Evolutionary conservation across 1,140 invertebrate genomes (phyloP).

Genomic region (Papilio polytes): DNA sequence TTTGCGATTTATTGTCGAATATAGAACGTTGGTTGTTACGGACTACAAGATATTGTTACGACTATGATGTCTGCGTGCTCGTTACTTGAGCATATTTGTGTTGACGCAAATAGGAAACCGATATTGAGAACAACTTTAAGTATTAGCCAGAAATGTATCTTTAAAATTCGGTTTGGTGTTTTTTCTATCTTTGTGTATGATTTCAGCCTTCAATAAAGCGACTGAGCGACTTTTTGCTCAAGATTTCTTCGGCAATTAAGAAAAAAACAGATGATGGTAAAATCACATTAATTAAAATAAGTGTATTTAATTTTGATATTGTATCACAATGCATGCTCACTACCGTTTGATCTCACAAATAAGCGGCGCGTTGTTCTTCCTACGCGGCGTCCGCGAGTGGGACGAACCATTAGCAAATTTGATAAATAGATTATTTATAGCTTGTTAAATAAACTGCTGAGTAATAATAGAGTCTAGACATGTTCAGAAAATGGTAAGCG

Average conservation of each 20-base stretch:
- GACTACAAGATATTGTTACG: constrained; percentile 36
- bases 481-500: neutral
- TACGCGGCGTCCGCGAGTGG: constrained; percentile 5
- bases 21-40: constrained; percentile 39
- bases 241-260: neutral
- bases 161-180: neutral
- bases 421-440: constrained; percentile 25
- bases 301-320: neutral
- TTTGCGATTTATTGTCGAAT: constrained; percentile 58
- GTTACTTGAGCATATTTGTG: constrained; percentile 18
- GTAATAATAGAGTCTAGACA: neutral
- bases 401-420: constrained; percentile 6
- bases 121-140: neutral
- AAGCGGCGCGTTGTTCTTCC: constrained; percentile 12
- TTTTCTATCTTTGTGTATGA: neutral
- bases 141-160: neutral
- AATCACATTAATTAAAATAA: neutral
- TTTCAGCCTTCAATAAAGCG: too few relatives aligned
- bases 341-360: constrained; percentile 17
- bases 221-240: too few relatives aligned
- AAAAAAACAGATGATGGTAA: neutral
- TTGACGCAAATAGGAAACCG: constrained; percentile 15
- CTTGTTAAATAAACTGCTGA: constrained; percentile 19
- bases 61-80: neutral
- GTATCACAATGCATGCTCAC: neutral